A percentile compares a stretch with the other conserved stretches of the same genome.
Evolutionary conservation across 2,888 invertebrate genomes (phyloP).

Genomic region (Physocephala rufipes): DNA sequence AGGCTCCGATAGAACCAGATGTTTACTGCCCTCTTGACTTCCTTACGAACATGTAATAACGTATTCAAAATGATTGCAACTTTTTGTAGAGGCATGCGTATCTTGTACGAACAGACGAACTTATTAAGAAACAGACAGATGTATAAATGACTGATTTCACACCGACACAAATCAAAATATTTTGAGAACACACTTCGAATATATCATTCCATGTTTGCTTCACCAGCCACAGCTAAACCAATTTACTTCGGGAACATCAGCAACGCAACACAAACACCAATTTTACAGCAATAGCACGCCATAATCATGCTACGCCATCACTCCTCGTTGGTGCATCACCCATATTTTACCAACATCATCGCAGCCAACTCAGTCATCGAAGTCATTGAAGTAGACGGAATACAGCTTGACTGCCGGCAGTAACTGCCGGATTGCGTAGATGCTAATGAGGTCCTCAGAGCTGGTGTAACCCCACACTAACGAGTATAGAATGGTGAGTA

Average conservation of each 20-base stretch:
- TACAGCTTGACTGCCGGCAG: conserved; percentile 14
- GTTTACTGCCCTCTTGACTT: no score
- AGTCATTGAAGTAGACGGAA: not conserved
- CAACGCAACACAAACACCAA: not conserved
- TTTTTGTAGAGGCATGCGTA: no score
- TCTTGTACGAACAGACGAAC: conserved; percentile 33
- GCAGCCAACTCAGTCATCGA: not conserved
- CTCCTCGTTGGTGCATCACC: no score
- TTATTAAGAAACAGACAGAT: not conserved
- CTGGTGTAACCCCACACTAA: no score
- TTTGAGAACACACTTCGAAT: no score
- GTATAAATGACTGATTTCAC: no score
- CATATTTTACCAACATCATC: not conserved
- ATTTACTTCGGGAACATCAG: not conserved
- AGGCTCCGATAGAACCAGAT: no score
- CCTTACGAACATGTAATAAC: no score
- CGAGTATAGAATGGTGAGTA: conserved; percentile 3
- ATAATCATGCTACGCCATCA: no score
- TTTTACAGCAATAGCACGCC: not conserved
- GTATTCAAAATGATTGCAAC: no score
- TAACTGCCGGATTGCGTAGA: conserved; percentile 15
- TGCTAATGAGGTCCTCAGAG: conserved; percentile 33
- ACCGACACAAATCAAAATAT: no score
- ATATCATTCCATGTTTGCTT: not conserved
- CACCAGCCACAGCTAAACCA: not conserved